These are phyloP conservation scores for Gastrophryne carolinensis DNA, from an alignment of 2,797 vertebrate genomes.

Conservation along the genomic window DNA sequence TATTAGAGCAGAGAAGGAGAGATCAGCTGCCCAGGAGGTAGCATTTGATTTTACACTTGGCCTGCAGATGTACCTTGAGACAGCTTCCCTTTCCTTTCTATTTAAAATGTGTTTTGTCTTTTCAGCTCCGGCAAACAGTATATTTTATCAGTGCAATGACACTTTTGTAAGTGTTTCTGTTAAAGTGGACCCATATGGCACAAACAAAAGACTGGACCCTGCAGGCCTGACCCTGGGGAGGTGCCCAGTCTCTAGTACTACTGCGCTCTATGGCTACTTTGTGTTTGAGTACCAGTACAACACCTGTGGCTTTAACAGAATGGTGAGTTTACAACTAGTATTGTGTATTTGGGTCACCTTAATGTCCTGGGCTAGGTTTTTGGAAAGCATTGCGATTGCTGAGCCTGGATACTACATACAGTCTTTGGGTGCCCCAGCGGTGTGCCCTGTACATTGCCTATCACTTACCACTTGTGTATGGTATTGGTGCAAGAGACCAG, in stretches of 20 bases:
- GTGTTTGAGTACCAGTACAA: background rate
- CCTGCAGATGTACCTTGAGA: too few species aligned
- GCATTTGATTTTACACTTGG: too few species aligned
- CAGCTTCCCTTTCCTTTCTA: background rate
- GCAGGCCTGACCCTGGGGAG: background rate
- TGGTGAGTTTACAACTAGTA: constrained; percentile 36
- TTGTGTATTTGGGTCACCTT: background rate
- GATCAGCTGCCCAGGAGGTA: too few species aligned
- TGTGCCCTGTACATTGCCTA: too few species aligned
- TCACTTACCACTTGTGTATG: too few species aligned
- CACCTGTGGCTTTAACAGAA: constrained; percentile 4
- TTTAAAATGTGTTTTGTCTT: too few species aligned
- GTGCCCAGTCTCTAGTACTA: constrained; percentile 13
- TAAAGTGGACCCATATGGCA: constrained; percentile 6
- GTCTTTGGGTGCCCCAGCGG: too few species aligned
- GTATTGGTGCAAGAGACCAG: too few species aligned
- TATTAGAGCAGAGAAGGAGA: too few species aligned
- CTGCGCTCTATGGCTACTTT: background rate
- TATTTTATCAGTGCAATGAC: constrained; percentile 13
- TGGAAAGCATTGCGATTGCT: too few species aligned
- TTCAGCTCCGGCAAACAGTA: constrained; percentile 12
- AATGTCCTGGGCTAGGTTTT: too few species aligned
- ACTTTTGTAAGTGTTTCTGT: constrained; percentile 15
- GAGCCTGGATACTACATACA: too few species aligned
- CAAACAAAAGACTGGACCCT: background rate